These are phyloP conservation scores for Xylota sylvarum DNA, from an alignment of 2,888 invertebrate species.

Conservation along the genomic window DNA sequence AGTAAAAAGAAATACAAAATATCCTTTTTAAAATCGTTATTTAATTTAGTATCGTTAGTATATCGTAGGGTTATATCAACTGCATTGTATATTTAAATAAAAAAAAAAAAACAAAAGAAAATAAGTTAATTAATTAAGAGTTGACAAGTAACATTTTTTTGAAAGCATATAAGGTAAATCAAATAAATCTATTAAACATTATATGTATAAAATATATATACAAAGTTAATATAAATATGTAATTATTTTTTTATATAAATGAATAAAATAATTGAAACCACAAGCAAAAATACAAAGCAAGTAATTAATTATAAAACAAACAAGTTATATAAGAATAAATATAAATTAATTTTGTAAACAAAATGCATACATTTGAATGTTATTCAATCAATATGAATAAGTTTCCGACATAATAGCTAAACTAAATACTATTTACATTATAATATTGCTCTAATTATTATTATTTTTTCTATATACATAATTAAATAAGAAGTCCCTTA, in stretches of 20 bases:
- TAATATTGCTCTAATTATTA: slow-evolving; percentile 47
- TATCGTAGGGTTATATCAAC: slow-evolving; percentile 47
- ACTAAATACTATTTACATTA: slow-evolving; percentile 66
- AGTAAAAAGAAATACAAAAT: slow-evolving; percentile 17
- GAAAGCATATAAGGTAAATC: slow-evolving; percentile 22
- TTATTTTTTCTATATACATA: slow-evolving; percentile 12
- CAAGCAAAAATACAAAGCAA: slow-evolving; percentile 56
- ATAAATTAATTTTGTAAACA: slow-evolving; percentile 64
- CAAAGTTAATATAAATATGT: slow-evolving; percentile 60
- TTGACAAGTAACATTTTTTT: slow-evolving; percentile 39
- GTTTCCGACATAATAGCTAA: slow-evolving; percentile 63
- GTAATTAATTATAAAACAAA: slow-evolving; percentile 37
- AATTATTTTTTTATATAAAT: slow-evolving; percentile 76
- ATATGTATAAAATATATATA: slow-evolving; percentile 44
- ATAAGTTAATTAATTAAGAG: slow-evolving; percentile 34
- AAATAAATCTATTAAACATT: slow-evolving; percentile 1
- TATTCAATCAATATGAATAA: slow-evolving; percentile 59
- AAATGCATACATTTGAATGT: slow-evolving; percentile 52
- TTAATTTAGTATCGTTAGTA: slow-evolving; percentile 61
- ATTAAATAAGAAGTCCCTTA: slow-evolving; percentile 11
- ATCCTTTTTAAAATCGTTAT: slow-evolving; percentile 67
- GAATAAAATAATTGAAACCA: slow-evolving; percentile 42
- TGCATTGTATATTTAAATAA: slow-evolving; percentile 55
- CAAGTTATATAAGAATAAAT: slow-evolving; percentile 28
- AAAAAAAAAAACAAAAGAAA: slow-evolving; percentile 12